Evolutionary conservation across 2,113 vertebrate species (phyloP).

Genomic region (Chloroceryle aenea): DNA sequence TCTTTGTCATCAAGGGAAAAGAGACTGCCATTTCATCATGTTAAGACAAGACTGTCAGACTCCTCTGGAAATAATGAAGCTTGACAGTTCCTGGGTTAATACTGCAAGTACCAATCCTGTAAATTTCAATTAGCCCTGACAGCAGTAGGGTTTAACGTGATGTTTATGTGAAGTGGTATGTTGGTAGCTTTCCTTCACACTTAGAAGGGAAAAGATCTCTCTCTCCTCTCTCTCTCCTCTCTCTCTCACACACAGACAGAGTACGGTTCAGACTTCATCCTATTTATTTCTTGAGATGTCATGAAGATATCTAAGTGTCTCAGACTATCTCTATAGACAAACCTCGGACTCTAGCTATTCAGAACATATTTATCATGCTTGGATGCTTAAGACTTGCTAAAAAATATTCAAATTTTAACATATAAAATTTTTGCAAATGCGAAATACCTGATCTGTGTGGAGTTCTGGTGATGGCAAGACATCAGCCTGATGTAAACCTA

Average conservation of each 20-base stretch:
- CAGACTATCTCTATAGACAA: background rate
- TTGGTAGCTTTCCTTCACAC: constrained; percentile 62
- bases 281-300: background rate
- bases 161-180: constrained; percentile 48
- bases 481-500: background rate
- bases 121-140: constrained; percentile 56
- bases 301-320: background rate
- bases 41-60: constrained; percentile 46
- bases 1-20: constrained; percentile 56
- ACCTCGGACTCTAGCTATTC: background rate
- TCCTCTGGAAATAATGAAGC: constrained; percentile 49
- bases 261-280: background rate
- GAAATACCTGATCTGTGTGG: background rate
- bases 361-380: background rate
- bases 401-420: background rate
- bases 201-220: constrained; percentile 25
- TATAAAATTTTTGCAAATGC: background rate
- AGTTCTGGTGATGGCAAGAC: background rate
- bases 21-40: constrained; percentile 55
- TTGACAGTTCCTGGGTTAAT: constrained; percentile 61
- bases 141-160: constrained; percentile 41
- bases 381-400: background rate
- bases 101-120: constrained; percentile 35
- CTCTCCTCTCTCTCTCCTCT: background rate
- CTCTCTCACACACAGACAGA: background rate